Conservation (phyloP, 2,113 vertebrate genomes). For the Hippocampus barbouri region DNA sequence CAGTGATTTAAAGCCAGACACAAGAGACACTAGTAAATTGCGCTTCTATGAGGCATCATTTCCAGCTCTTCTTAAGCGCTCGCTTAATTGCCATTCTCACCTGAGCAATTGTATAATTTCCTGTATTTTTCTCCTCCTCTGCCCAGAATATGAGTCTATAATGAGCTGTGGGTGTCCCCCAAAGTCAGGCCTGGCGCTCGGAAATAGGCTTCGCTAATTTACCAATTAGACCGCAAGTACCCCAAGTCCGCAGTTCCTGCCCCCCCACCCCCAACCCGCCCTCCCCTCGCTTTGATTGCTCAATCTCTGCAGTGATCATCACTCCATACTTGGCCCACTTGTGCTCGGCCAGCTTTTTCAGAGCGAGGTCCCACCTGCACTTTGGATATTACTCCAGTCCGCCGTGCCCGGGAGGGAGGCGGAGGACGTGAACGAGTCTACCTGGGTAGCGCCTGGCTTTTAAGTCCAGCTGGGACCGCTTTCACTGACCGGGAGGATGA, state of each 20-base stretch:
- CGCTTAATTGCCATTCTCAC: constrained; percentile 79
- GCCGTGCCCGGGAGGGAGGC: constrained; percentile 55
- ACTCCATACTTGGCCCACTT: constrained; percentile 57
- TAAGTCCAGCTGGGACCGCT: constrained; percentile 70
- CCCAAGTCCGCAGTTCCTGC: constrained; percentile 62
- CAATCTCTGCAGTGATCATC: constrained; percentile 71
- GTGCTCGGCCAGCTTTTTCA: constrained; percentile 50
- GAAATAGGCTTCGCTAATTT: constrained; percentile 77
- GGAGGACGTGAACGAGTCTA: constrained; percentile 69
- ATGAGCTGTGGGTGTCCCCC: constrained; percentile 77
- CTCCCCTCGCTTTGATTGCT: constrained; percentile 63
- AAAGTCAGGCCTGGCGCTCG: constrained; percentile 68
- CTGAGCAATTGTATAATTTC: constrained; percentile 78
- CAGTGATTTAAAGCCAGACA: constrained; percentile 68
- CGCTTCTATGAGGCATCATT: constrained; percentile 67
- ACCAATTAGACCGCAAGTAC: constrained; percentile 76
- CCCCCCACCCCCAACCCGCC: constrained; percentile 40
- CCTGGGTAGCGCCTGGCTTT: constrained; percentile 67
- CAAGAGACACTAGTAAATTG: constrained; percentile 72
- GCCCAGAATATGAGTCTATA: constrained; percentile 73
- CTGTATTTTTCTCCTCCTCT: constrained; percentile 74
- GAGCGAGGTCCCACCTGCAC: constrained; percentile 71
- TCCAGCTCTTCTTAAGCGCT: constrained; percentile 74
- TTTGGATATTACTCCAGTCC: constrained; percentile 68
- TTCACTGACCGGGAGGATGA: constrained; percentile 67